These are phyloP conservation scores for Punctoribates punctum DNA, from an alignment of 2,888 invertebrate genomes.

Conservation along the genomic window DNA sequence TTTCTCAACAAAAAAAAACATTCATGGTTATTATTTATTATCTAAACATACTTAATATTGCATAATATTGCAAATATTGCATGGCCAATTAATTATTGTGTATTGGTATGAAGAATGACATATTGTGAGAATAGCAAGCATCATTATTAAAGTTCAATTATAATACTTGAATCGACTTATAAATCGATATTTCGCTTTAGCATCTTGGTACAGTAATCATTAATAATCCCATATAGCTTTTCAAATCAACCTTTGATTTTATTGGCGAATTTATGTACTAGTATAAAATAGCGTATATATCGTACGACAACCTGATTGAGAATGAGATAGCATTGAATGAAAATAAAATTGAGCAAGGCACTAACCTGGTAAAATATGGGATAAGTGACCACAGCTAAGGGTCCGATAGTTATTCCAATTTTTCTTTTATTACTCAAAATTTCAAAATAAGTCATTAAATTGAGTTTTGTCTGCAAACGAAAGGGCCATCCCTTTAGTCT, in stretches of 20 bases:
- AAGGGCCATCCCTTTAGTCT: background rate
- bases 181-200: too few relatives aligned
- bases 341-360: background rate
- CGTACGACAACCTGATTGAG: background rate
- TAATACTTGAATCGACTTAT: too few relatives aligned
- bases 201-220: too few relatives aligned
- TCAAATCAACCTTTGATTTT: background rate
- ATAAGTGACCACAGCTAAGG: background rate
- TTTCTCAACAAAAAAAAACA: too few relatives aligned
- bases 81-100: too few relatives aligned
- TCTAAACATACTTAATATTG: too few relatives aligned
- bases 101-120: too few relatives aligned
- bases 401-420: background rate
- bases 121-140: too few relatives aligned
- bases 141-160: too few relatives aligned
- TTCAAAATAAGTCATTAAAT: slow-evolving; percentile 5
- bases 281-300: slow-evolving; percentile 3
- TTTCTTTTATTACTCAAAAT: background rate
- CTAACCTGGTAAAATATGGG: background rate
- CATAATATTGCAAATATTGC: too few relatives aligned
- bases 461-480: background rate
- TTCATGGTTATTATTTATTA: too few relatives aligned
- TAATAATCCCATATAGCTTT: too few relatives aligned
- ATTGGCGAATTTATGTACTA: background rate
- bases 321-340: background rate